Percentiles rank a stretch among this genome's conserved stretches.
Evolutionary conservation across 2,888 invertebrate species (phyloP).

Genomic region (Helleia helle): DNA sequence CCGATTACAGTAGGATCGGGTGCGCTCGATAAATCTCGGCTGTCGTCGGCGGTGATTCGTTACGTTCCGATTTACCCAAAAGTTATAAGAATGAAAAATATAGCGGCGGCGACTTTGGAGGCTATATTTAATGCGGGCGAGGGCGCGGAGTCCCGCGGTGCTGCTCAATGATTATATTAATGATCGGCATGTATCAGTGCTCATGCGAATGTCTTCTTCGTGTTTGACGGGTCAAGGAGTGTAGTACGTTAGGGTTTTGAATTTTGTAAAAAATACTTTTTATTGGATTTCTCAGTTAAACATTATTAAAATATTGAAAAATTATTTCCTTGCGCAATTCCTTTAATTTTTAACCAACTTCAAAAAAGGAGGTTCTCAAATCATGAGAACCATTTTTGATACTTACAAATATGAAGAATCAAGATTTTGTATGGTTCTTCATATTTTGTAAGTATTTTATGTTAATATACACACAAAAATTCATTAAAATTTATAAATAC

Average conservation of each 20-base stretch:
- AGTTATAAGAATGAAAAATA: constrained; percentile 40
- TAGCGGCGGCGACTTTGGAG: constrained; percentile 59
- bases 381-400: too few relatives aligned
- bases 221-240: constrained; percentile 29
- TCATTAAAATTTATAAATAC: too few relatives aligned
- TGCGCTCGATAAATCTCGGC: constrained; percentile 61
- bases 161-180: constrained; percentile 63
- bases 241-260: constrained; percentile 6
- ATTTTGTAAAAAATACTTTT: too few relatives aligned
- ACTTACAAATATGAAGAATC: too few relatives aligned
- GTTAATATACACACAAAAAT: too few relatives aligned
- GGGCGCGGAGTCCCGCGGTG: constrained; percentile 51
- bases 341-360: too few relatives aligned
- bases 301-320: not conserved
- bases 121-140: constrained; percentile 55
- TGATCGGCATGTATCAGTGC: constrained; percentile 50
- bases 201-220: constrained; percentile 50
- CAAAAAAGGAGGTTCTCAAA: too few relatives aligned
- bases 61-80: constrained; percentile 59
- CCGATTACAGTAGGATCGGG: constrained; percentile 56
- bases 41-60: constrained; percentile 61
- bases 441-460: too few relatives aligned
- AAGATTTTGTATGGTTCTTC: too few relatives aligned
- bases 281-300: too few relatives aligned
- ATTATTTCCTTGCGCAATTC: too few relatives aligned